Base-by-base conservation (phyloP, 1,140 invertebrate species). In the Melitaea cinxia region DNA sequence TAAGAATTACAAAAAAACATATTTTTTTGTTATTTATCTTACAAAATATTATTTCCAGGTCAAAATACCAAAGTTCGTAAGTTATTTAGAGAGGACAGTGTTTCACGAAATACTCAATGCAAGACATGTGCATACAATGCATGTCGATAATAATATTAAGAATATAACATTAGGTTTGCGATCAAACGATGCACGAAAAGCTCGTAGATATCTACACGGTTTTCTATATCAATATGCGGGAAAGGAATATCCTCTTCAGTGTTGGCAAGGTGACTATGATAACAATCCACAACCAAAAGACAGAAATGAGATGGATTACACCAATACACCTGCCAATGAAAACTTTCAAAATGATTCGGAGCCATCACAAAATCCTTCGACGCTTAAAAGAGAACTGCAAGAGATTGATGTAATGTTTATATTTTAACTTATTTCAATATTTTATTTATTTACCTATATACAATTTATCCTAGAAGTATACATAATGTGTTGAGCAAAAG, bases 331-430 rank as follows among this genome's bases (percentile, higher is more conserved):
- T 17, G 1, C 14, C 5, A 17, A 42, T 2, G 37, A 17, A 42
- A 17, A 7, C 0, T 42, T 17, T 7, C 2, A 5, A 14, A 4
- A 19, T 42, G 7, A 17, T 9, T 17, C 14, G 0, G 37, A 42
- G 0, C 37, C 5, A 17, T 17, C 37, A 1, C 6, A 19, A 42
- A 17, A 15, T 42, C 2, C 37, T 0, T 4, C 2, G 14, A 9
- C 3, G 2, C 15, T 42, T 42, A 42, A 17, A 9, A 17, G 10
- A 12, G 59, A 61, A 23, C 2, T 61, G 0, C 4, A 61, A 9
- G n/a, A 7, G 0, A 42, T 61, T 28, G 35, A 61, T 15, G 59
- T 61, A 53, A 55, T 19, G 24, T 17, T 1, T 7, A 7, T 17
- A 17, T 7, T 42, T 1, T 5, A 6, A 14, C 1, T 12, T n/a